These are phyloP conservation scores for Clamator glandarius DNA, from an alignment of 2,797 vertebrate species.

Conservation along the genomic window DNA sequence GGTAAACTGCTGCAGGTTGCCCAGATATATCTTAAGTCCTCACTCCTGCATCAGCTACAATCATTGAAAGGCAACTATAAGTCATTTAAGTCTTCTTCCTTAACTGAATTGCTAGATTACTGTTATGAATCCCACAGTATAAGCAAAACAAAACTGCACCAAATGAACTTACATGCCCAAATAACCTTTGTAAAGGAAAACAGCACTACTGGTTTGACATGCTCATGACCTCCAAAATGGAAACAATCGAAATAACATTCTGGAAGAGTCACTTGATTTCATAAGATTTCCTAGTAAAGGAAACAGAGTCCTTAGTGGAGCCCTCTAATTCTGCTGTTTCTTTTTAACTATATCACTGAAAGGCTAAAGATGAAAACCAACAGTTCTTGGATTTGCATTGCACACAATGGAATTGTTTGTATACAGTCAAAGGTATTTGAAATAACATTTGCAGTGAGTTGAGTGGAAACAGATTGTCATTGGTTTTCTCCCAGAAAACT, in stretches of 20 bases:
- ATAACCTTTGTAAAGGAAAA: not conserved
- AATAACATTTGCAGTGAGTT: not conserved
- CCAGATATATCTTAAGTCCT: not conserved
- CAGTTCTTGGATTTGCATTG: not conserved
- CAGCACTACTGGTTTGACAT: too few species aligned
- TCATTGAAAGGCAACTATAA: not conserved
- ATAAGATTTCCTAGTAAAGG: not conserved
- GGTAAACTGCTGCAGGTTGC: not conserved
- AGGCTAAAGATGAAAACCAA: not conserved
- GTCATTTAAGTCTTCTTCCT: not conserved
- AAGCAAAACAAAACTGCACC: not conserved
- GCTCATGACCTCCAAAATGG: not conserved
- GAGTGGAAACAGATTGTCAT: not conserved
- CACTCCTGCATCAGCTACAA: not conserved
- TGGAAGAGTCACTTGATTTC: not conserved
- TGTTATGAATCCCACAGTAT: not conserved
- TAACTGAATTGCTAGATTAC: not conserved
- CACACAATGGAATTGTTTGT: not conserved
- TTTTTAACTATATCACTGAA: not conserved
- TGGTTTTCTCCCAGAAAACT: not conserved
- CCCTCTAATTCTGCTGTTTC: not conserved
- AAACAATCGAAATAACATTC: not conserved
- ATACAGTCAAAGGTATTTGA: not conserved
- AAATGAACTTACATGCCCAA: not conserved
- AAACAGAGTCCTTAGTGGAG: not conserved